Evolutionary conservation across 2,888 invertebrate genomes (phyloP).

Genomic region (Melipona bicolor): DNA sequence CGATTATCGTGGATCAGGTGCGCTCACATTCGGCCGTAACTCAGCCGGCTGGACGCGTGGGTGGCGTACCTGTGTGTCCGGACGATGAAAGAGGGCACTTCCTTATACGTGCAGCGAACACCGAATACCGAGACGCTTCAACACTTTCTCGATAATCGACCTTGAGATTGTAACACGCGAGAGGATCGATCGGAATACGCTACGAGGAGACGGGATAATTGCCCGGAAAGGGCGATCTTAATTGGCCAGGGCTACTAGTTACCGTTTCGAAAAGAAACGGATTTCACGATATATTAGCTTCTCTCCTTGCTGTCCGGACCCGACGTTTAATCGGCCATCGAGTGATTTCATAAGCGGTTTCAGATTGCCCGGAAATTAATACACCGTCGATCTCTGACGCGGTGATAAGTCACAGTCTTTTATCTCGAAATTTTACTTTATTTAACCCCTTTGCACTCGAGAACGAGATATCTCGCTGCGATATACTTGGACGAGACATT

Average conservation of each 20-base stretch:
- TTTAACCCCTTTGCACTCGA: no score
- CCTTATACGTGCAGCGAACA: conserved; percentile 42
- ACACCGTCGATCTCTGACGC: not conserved
- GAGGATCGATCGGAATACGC: conserved; percentile 35
- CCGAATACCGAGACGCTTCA: conserved; percentile 35
- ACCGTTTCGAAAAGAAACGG: not conserved
- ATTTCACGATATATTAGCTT: conserved; percentile 6
- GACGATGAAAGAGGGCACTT: conserved; percentile 76
- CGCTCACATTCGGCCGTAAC: conserved; percentile 80
- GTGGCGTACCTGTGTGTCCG: conserved; percentile 76
- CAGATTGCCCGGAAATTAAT: not conserved
- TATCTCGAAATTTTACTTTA: not conserved
- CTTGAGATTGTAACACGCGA: conserved; percentile 56
- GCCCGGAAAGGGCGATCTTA: conserved; percentile 46
- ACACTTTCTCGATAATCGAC: conserved; percentile 53
- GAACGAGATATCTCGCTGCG: no score
- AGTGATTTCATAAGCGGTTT: not conserved
- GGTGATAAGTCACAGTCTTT: not conserved
- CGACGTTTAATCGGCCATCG: not conserved
- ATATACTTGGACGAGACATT: no score
- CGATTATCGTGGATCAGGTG: conserved; percentile 83
- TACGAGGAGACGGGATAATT: conserved; percentile 39
- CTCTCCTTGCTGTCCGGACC: not conserved
- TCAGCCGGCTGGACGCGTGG: conserved; percentile 81
- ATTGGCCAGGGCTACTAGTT: conserved; percentile 28